Base-by-base conservation (phyloP, 2,797 vertebrate genomes). In the Leuciscus waleckii region DNA sequence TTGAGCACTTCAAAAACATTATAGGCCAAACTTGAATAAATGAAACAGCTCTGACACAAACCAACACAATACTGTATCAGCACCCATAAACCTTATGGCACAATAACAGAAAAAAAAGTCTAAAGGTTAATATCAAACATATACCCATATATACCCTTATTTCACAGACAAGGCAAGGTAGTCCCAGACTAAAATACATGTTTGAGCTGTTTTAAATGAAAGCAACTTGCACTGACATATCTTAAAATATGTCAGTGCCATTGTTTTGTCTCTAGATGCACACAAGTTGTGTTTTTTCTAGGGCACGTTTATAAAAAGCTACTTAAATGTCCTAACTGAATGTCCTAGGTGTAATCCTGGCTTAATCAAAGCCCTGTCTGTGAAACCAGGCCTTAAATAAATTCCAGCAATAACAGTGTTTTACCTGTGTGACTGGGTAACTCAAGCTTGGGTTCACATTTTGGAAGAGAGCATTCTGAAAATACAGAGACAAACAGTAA, bases 391-490 rank as follows among this genome's bases (percentile, higher is more conserved):
- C 16, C 46, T 49, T 49, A 16, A 37, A 69, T 37, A 39, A 54
- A 77, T 54, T 5, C 16, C 35, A 83, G 73, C 9, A 76, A 82
- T 39, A 54, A 19, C 37, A 29, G 37, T 23, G 26, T 51, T 87
- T 82, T 85, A 89, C 89, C 89, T 83, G 85, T 82, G 82, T 89
- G 89, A 86, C 85, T 87, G 35, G 87, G 88, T 77, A 87, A 75
- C 84, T 91, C 90, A 32, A 89, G 87, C 81, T 83, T 90, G 70
- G 88, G 81, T 78, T 90, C 88, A 79, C 87, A 89, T 86, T 89
- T 91, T 68, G 88, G 89, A 83, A 87, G 78, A 56, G 90, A 85
- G 79, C 86, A 89, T 68, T 91, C 90, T 91, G 88, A 54, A 87
- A 88, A 69, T 49, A 85, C 74, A 75, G 14, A 74, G 21, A 88